Conservation (phyloP, 2,888 invertebrate species). For the Ophion ventricosus region DNA sequence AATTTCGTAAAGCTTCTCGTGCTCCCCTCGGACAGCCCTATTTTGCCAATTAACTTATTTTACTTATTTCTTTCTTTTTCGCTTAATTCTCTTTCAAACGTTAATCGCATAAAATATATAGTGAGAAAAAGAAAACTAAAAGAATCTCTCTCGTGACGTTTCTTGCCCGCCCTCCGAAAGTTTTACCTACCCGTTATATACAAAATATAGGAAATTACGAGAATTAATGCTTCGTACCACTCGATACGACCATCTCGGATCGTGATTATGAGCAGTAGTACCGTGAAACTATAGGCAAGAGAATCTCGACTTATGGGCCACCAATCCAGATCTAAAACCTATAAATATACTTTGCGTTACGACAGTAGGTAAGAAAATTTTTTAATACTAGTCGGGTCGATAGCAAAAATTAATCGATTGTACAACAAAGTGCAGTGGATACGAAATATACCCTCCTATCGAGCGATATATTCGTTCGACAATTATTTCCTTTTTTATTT, state of each 20-base stretch:
- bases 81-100: background rate
- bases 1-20: background rate
- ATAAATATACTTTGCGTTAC: slow-evolving; percentile 59
- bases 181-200: slow-evolving; percentile 88
- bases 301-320: slow-evolving; percentile 92
- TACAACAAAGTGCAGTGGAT: no score
- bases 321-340: slow-evolving; percentile 90
- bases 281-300: slow-evolving; percentile 89
- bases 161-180: slow-evolving; percentile 62
- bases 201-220: slow-evolving; percentile 88
- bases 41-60: background rate
- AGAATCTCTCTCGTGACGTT: slow-evolving; percentile 63
- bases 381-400: no score
- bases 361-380: no score
- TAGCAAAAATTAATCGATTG: no score
- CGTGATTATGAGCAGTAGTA: slow-evolving; percentile 88
- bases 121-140: slow-evolving; percentile 47
- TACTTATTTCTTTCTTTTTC: slow-evolving; percentile 12
- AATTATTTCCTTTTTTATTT: no score
- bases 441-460: no score
- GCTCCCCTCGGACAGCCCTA: background rate
- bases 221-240: slow-evolving; percentile 90
- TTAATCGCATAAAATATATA: background rate
- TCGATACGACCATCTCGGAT: slow-evolving; percentile 89
- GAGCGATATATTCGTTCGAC: no score